phyloP scores from a whole-genome alignment of 2,797 vertebrate species.

The Malacoraja senta region DNA sequence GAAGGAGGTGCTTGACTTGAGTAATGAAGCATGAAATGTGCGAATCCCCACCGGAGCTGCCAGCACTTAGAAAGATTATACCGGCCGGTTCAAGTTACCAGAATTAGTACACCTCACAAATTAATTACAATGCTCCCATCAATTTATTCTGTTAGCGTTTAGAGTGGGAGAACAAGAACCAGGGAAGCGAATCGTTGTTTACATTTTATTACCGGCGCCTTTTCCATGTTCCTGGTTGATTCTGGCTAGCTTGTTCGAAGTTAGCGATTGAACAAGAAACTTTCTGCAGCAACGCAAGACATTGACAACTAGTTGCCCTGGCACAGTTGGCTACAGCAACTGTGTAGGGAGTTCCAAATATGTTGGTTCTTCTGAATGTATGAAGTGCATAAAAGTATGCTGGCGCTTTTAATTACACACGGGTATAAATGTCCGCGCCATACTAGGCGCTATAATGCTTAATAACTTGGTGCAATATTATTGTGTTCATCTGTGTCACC shows the following conservation, averaged over 20 bases:
- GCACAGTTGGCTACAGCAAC: not conserved
- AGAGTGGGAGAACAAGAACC: not conserved
- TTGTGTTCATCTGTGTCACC: no score
- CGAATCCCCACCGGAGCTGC: slow-evolving; percentile 43
- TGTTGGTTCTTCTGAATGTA: not conserved
- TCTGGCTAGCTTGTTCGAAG: not conserved
- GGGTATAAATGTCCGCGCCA: not conserved
- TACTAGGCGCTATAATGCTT: not conserved
- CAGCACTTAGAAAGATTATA: slow-evolving; percentile 44
- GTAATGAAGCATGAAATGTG: slow-evolving; percentile 47
- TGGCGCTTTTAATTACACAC: not conserved
- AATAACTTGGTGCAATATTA: no score
- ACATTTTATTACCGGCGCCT: not conserved
- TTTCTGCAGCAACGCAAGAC: not conserved
- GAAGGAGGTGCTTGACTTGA: slow-evolving; percentile 39
- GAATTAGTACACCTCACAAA: slow-evolving; percentile 46
- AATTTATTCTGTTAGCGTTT: slow-evolving; percentile 38
- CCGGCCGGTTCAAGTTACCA: slow-evolving; percentile 50
- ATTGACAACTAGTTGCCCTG: not conserved
- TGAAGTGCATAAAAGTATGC: not conserved
- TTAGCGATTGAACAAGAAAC: not conserved
- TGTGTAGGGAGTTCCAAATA: no score
- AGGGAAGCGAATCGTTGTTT: slow-evolving; percentile 25
- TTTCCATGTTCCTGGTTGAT: not conserved
- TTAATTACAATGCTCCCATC: slow-evolving; percentile 42